Evolutionary conservation across 2,797 vertebrate species (phyloP), one percentile per base, ranked within the genome.

Genomic region (Euphonia xanthogaster): DNA sequence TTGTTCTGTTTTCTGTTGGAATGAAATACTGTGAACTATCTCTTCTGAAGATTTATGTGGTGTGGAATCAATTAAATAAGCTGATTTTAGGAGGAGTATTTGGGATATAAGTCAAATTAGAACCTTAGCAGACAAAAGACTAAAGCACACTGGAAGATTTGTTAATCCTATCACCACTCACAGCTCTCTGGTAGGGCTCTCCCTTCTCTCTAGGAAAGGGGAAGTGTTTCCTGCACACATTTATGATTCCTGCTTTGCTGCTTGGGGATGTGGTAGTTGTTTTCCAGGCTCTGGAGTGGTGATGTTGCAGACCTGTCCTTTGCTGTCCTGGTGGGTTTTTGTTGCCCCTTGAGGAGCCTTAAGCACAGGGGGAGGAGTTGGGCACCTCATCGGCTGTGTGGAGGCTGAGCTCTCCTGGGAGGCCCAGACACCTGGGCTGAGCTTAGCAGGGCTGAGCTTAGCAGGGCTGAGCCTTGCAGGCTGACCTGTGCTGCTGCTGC

Each of bases 51-150:
- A 37, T 84, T 47, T 83, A 9, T 45, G 4, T 68, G 3, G 9
- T 39, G 35, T 84, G 54, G 39, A 89, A 67, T 88, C 33, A 65
- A 65, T 78, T 48, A 82, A 93, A 57, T 63, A 61, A 86, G 35
- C 63, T 76, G 81, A 33, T 89, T 92, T 84, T 70, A 47, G 65
- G 65, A 80, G 65, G n/a, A 75, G 8, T 66, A 19, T 81, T 74
- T 89, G 55, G 50, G 35, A 47, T 94, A 18, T 19, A 93, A 74
- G 65, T 79, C 11, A 76, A 71, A 62, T 70, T 58, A 75, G 83
- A 86, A 40, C 16, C 18, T 61, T 45, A 23, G 8, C 51, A 77
- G 54, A 47, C 80, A 44, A 61, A 86, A 86, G 58, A 51, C 22
- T 65, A 48, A 74, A 77, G 10, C 24, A 16, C 6, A 6, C 6